Evolutionary conservation across 2,888 invertebrate genomes (phyloP).

Genomic region (Dynastes grantii): DNA sequence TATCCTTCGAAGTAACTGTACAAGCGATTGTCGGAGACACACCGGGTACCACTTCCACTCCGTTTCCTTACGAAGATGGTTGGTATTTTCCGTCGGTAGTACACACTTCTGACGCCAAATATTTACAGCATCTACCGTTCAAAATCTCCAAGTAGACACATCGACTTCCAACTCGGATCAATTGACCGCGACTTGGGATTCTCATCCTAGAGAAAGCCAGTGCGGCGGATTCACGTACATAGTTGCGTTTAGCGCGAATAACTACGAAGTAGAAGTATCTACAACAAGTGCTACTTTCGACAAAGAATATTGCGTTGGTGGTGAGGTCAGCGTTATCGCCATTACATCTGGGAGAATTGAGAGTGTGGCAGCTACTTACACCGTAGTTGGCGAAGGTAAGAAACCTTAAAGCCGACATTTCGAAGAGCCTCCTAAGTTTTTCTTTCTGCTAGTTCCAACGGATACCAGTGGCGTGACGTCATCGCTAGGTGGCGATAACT

Average conservation of each 20-base stretch:
- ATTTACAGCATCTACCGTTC: too few relatives aligned
- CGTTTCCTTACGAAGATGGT: too few relatives aligned
- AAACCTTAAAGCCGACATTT: neutral
- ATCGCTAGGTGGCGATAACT: too few relatives aligned
- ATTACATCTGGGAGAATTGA: neutral
- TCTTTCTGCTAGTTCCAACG: too few relatives aligned
- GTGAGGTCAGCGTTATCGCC: neutral
- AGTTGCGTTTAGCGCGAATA: neutral
- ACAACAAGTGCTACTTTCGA: neutral
- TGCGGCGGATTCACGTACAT: neutral
- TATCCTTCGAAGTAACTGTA: too few relatives aligned
- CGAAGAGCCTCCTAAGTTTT: too few relatives aligned
- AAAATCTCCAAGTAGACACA: too few relatives aligned
- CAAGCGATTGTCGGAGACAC: too few relatives aligned
- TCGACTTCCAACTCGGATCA: neutral
- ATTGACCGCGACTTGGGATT: neutral
- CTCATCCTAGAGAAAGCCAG: neutral
- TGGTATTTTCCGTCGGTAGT: too few relatives aligned
- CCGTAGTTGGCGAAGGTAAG: neutral
- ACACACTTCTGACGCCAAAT: too few relatives aligned
- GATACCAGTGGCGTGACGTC: too few relatives aligned
- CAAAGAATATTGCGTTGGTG: neutral
- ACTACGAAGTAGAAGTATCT: neutral
- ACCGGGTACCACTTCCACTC: too few relatives aligned
- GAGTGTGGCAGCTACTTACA: neutral